Evolutionary conservation across 2,113 vertebrate species (phyloP), one percentile per base, ranked within the genome.

Genomic region (Carassius auratus): DNA sequence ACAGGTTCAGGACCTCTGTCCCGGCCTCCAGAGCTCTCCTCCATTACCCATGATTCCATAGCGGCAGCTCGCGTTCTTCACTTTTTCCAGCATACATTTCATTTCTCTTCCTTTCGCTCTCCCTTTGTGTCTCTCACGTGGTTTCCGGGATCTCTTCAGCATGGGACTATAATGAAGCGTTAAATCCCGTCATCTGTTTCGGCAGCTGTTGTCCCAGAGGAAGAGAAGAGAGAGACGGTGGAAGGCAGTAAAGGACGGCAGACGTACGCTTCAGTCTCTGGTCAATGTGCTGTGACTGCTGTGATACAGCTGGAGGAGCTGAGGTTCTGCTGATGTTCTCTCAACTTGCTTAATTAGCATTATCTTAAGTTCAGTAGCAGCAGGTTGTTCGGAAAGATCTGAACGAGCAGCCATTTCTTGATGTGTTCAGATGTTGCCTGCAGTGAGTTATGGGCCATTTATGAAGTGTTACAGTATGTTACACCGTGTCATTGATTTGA

Each of bases 121-220:
- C 55, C 62, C 57, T 55, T 14, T 76, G 17, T 13, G 38, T 68
- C 66, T 73, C 12, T 21, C 21, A 19, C n/a, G 6, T 17, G 19
- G 50, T 3, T 30, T 61, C 80, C 42, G 82, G 84, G 85, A 84
- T 82, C 38, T 61, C 57, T 71, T 71, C 64, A 36, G 64, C 33
- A 38, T 78, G 83, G 85, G 83, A 75, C 80, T 64, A 89, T 91
- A 91, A 91, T 88, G 86, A 90, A 89, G 89, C 91, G 86, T 92
- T 92, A 90, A 93, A 92, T 90, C 87, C 82, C 83, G 87, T 87
- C 88, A 81, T 88, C 91, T 88, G 86, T 62, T 79, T 42, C 78
- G 71, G 83, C 89, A 87, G 89, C 90, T 91, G 90, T 87, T 87
- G 66, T 86, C 84, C 77, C 87, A 83, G 81, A 45, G 83, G 86